Conservation (phyloP, 1,140 invertebrate genomes). For the Cydia fagiglandana region DNA sequence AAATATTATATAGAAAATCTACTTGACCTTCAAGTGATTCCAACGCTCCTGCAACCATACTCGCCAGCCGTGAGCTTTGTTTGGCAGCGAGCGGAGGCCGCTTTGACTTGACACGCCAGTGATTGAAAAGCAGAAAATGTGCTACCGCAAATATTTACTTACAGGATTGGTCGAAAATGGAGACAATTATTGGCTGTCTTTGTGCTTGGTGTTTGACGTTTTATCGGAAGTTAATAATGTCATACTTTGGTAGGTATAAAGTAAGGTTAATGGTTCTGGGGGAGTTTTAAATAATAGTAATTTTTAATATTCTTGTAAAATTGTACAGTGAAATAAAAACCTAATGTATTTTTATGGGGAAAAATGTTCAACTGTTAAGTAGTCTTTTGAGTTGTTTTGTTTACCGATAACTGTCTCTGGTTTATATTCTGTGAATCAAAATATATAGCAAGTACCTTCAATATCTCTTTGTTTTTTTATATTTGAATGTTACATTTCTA, state of each 20-base stretch:
- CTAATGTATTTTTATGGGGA: too few species aligned
- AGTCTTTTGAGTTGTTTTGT: too few species aligned
- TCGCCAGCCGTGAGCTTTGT: slow-evolving; percentile 12
- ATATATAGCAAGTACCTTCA: too few species aligned
- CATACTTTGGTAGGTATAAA: background rate
- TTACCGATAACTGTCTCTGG: too few species aligned
- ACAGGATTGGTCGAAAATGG: slow-evolving; percentile 20
- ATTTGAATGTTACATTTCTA: background rate
- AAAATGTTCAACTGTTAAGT: too few species aligned
- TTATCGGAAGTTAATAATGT: background rate
- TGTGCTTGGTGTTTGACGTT: background rate
- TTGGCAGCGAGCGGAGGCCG: slow-evolving; percentile 20
- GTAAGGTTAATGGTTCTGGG: background rate
- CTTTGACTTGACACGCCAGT: slow-evolving; percentile 30
- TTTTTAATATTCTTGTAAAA: background rate
- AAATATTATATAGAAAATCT: background rate
- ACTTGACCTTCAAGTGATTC: background rate
- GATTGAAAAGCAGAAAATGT: slow-evolving; percentile 29
- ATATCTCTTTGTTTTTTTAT: background rate
- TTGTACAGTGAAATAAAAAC: background rate
- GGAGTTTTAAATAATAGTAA: background rate
- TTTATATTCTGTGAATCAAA: too few species aligned
- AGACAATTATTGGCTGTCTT: slow-evolving; percentile 7
- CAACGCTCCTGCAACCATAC: slow-evolving; percentile 11
- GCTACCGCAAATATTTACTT: slow-evolving; percentile 26